These are phyloP conservation scores for Ormyrus thymus DNA, from an alignment of 2,888 invertebrate genomes.

Conservation along the genomic window DNA sequence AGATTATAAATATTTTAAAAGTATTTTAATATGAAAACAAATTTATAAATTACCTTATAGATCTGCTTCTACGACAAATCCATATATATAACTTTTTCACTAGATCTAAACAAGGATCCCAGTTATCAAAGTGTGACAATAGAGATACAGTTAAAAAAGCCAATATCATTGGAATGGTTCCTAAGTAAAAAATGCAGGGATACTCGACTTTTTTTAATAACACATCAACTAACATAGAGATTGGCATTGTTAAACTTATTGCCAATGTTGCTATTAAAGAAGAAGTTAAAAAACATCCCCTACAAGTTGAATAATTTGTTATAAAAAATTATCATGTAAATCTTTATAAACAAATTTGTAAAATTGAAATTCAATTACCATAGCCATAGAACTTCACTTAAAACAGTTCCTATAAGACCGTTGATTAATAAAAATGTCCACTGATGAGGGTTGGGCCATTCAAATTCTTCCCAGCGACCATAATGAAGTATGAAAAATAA, in stretches of 20 bases:
- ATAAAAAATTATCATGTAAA: conserved; percentile 5
- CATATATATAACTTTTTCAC: conserved; percentile 76
- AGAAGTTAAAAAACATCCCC: conserved; percentile 96
- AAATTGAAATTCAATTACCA: conserved; percentile 78
- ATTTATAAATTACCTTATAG: conserved; percentile 74
- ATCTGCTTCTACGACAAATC: conserved; percentile 76
- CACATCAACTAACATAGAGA: conserved; percentile 91
- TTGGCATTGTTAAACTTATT: conserved; percentile 90
- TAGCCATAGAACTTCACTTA: conserved; percentile 94
- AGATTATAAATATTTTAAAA: no score
- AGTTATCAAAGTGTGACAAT: conserved; percentile 86
- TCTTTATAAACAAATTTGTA: conserved; percentile 1
- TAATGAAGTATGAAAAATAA: conserved; percentile 91
- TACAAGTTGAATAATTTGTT: conserved; percentile 73
- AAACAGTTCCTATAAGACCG: conserved; percentile 92
- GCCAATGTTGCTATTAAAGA: conserved; percentile 91
- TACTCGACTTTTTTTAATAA: conserved; percentile 82
- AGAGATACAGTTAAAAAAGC: conserved; percentile 84
- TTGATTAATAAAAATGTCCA: conserved; percentile 88
- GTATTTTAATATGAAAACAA: neutral
- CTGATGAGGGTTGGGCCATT: conserved; percentile 88
- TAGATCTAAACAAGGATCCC: conserved; percentile 84
- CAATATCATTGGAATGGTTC: conserved; percentile 85
- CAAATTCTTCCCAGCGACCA: conserved; percentile 87
- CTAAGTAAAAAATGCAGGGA: conserved; percentile 84